Evolutionary conservation across 2,888 invertebrate genomes (phyloP).

Genomic region (Tachina lurida): DNA sequence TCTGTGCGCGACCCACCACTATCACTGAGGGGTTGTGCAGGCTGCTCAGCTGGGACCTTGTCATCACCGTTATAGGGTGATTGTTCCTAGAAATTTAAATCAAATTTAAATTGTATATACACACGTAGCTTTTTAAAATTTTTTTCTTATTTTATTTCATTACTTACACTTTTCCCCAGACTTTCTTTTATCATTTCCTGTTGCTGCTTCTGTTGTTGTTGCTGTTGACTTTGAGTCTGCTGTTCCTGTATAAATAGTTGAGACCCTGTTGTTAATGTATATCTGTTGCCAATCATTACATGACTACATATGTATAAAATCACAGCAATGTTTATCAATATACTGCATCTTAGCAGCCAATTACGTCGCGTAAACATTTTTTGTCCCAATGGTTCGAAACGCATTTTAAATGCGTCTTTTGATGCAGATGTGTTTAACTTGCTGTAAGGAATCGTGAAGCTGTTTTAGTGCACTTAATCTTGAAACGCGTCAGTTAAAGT

Average conservation of each 20-base stretch:
- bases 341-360: conserved; percentile 89
- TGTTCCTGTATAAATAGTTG: conserved; percentile 81
- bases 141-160: not conserved
- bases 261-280: conserved; percentile 80
- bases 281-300: conserved; percentile 83
- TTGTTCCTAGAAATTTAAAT: conserved; percentile 71
- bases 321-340: conserved; percentile 89
- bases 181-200: conserved; percentile 72
- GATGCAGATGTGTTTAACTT: conserved; percentile 44
- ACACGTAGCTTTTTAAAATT: too few species aligned
- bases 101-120: not conserved
- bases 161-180: conserved; percentile 74
- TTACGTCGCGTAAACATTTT: conserved; percentile 86
- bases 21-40: conserved; percentile 72
- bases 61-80: conserved; percentile 73
- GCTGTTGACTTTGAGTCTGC: conserved; percentile 75
- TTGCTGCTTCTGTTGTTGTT: conserved; percentile 63
- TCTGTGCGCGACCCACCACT: conserved; percentile 56
- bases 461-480: conserved; percentile 45
- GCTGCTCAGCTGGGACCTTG: conserved; percentile 72
- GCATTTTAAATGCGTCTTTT: conserved; percentile 75
- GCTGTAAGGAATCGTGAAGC: conserved; percentile 72
- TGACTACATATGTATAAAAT: conserved; percentile 89
- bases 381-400: conserved; percentile 80
- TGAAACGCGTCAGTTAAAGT: conserved; percentile 1